phyloP scores from a whole-genome alignment of 2,113 vertebrate species.

The Chloropsis hardwickii region DNA sequence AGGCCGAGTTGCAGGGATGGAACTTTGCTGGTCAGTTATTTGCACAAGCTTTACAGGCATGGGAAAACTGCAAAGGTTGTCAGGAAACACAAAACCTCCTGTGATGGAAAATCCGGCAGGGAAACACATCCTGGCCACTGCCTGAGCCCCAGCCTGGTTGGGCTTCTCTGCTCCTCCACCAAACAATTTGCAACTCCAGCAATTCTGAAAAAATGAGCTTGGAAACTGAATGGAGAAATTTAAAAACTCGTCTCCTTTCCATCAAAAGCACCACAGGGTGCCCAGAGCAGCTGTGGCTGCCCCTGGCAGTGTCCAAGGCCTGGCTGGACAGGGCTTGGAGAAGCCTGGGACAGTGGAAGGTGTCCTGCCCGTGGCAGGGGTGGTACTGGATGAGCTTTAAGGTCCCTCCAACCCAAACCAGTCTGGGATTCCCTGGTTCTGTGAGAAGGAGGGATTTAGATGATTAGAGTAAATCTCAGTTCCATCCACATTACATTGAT shows the following conservation, averaged over 20 bases:
- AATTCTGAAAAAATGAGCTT: not conserved
- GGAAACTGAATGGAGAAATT: not conserved
- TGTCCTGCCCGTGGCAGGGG: not conserved
- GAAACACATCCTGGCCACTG: not conserved
- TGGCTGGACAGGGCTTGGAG: accelerated
- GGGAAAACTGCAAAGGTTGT: not conserved
- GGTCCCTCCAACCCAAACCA: not conserved
- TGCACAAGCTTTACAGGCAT: not conserved
- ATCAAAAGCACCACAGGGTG: not conserved
- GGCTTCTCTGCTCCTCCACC: not conserved
- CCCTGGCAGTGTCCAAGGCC: accelerated
- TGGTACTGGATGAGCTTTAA: not conserved
- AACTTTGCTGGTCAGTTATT: not conserved
- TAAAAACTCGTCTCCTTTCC: accelerated
- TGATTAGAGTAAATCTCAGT: not conserved
- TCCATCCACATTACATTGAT: not conserved
- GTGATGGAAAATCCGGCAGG: not conserved
- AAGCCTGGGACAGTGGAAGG: accelerated
- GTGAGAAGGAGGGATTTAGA: not conserved
- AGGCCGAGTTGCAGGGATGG: accelerated
- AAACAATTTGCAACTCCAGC: not conserved
- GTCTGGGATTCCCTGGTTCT: not conserved
- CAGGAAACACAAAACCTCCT: not conserved
- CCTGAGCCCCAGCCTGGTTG: not conserved
- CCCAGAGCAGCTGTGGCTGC: not conserved